A percentile compares a stretch with the other conserved stretches of the same genome.
Conservation (phyloP, 1,140 invertebrate species). For the Phenacoccus solenopsis region DNA sequence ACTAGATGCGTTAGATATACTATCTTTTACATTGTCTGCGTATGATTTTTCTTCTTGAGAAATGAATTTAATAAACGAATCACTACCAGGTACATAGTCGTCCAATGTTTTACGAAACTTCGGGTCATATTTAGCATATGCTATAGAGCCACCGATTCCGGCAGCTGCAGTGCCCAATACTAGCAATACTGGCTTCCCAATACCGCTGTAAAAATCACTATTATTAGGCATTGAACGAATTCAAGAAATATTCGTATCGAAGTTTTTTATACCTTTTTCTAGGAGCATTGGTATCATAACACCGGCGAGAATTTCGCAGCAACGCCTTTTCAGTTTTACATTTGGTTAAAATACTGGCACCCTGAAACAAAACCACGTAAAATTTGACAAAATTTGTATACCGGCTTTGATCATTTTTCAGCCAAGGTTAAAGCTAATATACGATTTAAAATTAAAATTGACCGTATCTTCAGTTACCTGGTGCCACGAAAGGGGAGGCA, state of each 20-base stretch:
- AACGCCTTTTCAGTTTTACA: not conserved
- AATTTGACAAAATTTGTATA: not conserved
- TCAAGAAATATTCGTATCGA: not conserved
- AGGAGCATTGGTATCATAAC: not conserved
- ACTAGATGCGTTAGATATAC: not conserved
- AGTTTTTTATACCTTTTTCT: not conserved
- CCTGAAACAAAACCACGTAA: not conserved
- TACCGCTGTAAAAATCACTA: not conserved
- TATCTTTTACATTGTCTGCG: conserved; percentile 28
- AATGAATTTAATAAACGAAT: conserved; percentile 48
- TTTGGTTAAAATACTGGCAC: not conserved
- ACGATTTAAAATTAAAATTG: not conserved
- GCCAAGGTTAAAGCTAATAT: not conserved
- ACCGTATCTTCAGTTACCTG: not conserved
- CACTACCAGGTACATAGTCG: conserved; percentile 50
- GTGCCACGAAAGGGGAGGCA: not conserved
- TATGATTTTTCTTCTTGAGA: conserved; percentile 50
- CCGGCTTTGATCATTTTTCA: not conserved
- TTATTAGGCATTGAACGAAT: not conserved
- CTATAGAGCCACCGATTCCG: conserved; percentile 36
- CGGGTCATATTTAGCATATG: conserved; percentile 52
- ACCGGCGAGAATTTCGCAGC: not conserved
- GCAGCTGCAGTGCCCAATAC: conserved; percentile 36
- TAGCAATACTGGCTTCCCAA: not conserved
- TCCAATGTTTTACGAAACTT: conserved; percentile 50